Evolutionary conservation across 2,797 vertebrate genomes (phyloP).

Genomic region (Diceros bicornis): DNA sequence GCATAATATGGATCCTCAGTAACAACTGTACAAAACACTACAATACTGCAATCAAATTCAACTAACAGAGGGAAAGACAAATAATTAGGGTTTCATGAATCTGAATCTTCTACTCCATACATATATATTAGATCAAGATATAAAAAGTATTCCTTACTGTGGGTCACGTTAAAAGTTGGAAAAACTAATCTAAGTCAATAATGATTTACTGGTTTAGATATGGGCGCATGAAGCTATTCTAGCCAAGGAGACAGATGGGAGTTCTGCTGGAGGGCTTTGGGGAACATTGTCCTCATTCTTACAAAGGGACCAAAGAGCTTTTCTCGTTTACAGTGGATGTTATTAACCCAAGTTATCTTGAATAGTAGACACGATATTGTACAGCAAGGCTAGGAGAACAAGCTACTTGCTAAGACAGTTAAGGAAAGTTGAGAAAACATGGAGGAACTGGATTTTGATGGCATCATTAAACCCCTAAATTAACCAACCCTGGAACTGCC

Average conservation of each 20-base stretch:
- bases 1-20: not conserved
- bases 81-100: not conserved
- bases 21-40: not conserved
- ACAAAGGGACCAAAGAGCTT: not conserved
- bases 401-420: not conserved
- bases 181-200: not conserved
- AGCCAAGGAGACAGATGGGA: not conserved
- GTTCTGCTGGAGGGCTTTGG: not conserved
- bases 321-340: not conserved
- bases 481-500: not conserved
- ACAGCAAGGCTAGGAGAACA: not conserved
- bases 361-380: not conserved
- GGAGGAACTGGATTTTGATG: not conserved
- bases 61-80: not conserved
- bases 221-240: not conserved
- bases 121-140: not conserved
- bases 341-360: not conserved
- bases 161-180: not conserved
- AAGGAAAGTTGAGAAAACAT: not conserved
- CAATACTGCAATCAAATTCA: not conserved
- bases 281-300: not conserved
- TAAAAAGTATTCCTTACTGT: conserved; percentile 7
- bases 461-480: not conserved
- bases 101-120: not conserved
- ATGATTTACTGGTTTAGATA: not conserved